Conservation (phyloP, 2,113 vertebrate genomes). For the Columba livia region DNA sequence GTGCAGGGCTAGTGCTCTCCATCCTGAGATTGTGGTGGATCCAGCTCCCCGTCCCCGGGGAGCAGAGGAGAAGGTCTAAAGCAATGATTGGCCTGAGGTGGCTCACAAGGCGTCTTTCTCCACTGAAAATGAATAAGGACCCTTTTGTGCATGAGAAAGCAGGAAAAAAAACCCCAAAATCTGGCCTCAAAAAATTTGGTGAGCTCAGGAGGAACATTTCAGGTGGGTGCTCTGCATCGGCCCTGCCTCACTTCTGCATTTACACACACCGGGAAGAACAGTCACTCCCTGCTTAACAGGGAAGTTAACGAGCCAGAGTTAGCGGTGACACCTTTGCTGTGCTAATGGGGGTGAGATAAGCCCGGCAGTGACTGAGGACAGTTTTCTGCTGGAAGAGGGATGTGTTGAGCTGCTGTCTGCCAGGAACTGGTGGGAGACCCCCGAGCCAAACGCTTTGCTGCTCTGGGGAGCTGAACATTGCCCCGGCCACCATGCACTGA, state of each 20-base stretch:
- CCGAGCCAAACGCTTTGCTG: neutral
- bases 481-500: accelerated
- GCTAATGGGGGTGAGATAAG: neutral
- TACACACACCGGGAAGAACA: accelerated
- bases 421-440: neutral
- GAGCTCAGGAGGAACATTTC: no score
- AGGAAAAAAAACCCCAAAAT: neutral
- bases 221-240: no score
- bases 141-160: neutral
- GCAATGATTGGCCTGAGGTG: neutral
- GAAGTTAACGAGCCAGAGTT: neutral
- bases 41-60: neutral
- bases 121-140: neutral
- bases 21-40: neutral
- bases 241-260: neutral
- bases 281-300: accelerated
- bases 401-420: neutral
- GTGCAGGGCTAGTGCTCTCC: neutral
- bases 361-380: accelerated
- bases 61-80: neutral
- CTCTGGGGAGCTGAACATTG: neutral
- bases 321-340: neutral
- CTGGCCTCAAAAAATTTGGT: neutral
- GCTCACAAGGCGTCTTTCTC: neutral
- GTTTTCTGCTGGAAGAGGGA: neutral